Base-by-base conservation (phyloP, 2,888 invertebrate species). In the Blera fallax region DNA sequence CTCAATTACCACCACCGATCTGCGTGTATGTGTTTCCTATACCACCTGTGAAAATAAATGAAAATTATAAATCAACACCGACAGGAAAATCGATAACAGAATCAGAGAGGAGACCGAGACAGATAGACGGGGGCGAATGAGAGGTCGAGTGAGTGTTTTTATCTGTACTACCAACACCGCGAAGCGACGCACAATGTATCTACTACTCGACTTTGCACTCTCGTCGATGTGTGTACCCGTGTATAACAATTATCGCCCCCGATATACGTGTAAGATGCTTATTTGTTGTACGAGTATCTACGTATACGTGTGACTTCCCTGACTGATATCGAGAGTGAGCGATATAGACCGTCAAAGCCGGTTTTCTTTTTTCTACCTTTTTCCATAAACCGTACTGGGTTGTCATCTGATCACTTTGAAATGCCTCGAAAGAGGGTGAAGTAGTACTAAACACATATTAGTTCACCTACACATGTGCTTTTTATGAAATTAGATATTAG, bases 21-120 rank as follows among this genome's bases (percentile, higher is more conserved):
- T 52, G 60, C 43, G 29, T 54, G 69, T 40, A 62, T 69, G 37
- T 62, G 27, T 29, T 40, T 52, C 32, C 40, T 40, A 34, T 34
- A 54, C 67, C 67, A 67, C 73, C 73, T 80, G 80, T 80, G 58
- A 65, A 65, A 73, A 73, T 67, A 80, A 80, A 73, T 67, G 80
- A 80, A 80, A 80, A 74, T 80, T 67, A 80, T 73, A 74, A 80
- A 80, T 80, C 73, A 80, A 74, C 80, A 80, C 45, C 50, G 72
- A 60, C 58, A 60, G 32, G 32, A 73, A 80, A 80, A 80, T 74
- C 80, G 80, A 80, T 74, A 67, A 48, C 18, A 40, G 21, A 64
- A 64, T 40, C 40, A 40, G 32, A 40, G 32, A 67, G 27, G 14
- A 18, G 8, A 48, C 48, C 7, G 14, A 29, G 14, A 62, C 18